Evolutionary conservation across 2,888 invertebrate genomes (phyloP).

Genomic region (Cryptus viduatorius): DNA sequence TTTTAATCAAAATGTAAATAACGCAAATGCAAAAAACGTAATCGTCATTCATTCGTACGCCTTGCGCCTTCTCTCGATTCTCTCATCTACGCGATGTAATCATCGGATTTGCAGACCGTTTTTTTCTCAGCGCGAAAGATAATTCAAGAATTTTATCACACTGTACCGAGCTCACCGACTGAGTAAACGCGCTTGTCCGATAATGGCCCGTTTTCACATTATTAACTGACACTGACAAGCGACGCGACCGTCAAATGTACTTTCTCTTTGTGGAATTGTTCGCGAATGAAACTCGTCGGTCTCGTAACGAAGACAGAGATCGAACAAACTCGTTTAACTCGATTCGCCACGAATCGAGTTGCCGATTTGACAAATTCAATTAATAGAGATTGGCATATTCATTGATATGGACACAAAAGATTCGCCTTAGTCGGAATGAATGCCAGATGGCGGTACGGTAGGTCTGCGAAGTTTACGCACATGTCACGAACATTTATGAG

Average conservation of each 20-base stretch:
- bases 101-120: too few species aligned
- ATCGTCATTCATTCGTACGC: too few species aligned
- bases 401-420: conserved; percentile 14
- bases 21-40: too few species aligned
- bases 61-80: too few species aligned
- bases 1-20: too few species aligned
- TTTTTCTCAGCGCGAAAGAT: too few species aligned
- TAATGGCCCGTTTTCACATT: conserved; percentile 33
- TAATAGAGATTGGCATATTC: background rate
- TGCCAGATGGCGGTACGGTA: conserved; percentile 37
- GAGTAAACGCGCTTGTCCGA: conserved; percentile 16
- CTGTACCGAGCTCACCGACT: too few species aligned
- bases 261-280: conserved; percentile 43
- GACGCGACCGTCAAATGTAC: conserved; percentile 47
- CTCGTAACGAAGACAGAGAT: too few species aligned
- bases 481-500: conserved; percentile 61
- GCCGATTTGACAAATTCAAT: background rate
- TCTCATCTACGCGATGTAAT: too few species aligned
- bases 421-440: conserved; percentile 55
- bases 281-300: too few species aligned
- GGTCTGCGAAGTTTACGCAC: conserved; percentile 42
- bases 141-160: too few species aligned
- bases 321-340: too few species aligned
- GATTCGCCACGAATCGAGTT: background rate
- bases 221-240: conserved; percentile 49